A percentile compares a stretch with the other conserved stretches of the same genome.
phyloP scores from a whole-genome alignment of 1,140 invertebrate genomes.

The Lasioglossum albipes region DNA sequence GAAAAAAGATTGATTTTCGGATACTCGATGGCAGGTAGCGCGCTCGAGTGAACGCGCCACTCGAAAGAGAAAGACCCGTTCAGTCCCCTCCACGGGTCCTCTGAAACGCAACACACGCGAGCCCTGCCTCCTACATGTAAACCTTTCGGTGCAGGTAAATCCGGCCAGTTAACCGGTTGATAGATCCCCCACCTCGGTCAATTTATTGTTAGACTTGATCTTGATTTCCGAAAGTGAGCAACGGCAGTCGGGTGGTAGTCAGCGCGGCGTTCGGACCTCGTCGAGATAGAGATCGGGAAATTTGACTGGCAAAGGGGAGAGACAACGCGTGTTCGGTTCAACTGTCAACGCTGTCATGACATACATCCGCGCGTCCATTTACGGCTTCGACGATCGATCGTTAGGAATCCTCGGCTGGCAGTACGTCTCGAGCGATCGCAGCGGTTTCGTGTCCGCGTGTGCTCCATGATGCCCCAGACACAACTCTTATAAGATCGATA shows the following conservation, averaged over 20 bases:
- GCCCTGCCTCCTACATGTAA: no score
- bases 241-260: conserved; percentile 27
- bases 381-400: conserved; percentile 23
- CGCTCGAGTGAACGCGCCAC: no score
- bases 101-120: no score
- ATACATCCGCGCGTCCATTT: conserved; percentile 5
- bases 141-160: no score
- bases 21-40: no score
- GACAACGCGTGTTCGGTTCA: not conserved
- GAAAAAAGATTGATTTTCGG: no score
- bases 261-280: conserved; percentile 15
- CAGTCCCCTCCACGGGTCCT: no score
- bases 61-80: no score
- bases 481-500: no score
- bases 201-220: conserved; percentile 24
- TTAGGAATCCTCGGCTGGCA: conserved; percentile 4
- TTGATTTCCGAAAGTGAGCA: conserved; percentile 24
- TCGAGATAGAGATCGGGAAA: not conserved
- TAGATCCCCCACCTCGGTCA: not conserved
- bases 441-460: not conserved
- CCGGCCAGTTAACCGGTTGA: not conserved
- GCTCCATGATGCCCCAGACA: not conserved
- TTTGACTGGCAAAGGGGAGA: not conserved
- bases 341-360: conserved; percentile 10
- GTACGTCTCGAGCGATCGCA: not conserved